Base-by-base conservation (phyloP, 2,888 invertebrate species). In the Cantharis rustica region DNA sequence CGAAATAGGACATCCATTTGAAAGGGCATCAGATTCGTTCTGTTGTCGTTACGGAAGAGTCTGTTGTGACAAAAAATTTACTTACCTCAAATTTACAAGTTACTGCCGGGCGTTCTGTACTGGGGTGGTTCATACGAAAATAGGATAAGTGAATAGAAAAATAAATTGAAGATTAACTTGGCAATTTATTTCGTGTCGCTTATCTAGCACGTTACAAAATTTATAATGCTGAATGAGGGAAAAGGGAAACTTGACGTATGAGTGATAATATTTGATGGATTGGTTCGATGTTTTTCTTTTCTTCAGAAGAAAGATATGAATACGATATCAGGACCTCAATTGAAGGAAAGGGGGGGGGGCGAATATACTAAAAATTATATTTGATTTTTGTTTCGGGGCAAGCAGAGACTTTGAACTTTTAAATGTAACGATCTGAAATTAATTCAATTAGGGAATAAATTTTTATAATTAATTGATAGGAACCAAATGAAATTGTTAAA, bases 1-100 rank as follows among this genome's bases (percentile, higher is more conserved):
- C 62, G 61, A 68, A 73, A 71, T 71, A 69, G 27, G 31, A 31
- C 27, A 69, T 17, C 69, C 15, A 31, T 31, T 27, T 47, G 69
- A 17, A 69, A 16, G 64, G 64, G 64, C 64, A 66, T 66, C 64
- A 66, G 64, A 66, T 66, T 20, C 20, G 20, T 66, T 66, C n/a
- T 20, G 64, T 66, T 66, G 64, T 66, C 64, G 64, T 66, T 66
- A 66, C 23, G 64, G 64, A 66, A 23, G 23, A 66, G 20, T 66
- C 23, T 66, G 64, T 66, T 66, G 64, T 66, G 64, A n/a, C 64
- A 20, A 66, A 66, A 66, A 66, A 20, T 47, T 47, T 47, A 47
- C n/a, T 47, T 47, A 47, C 47, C 47, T 47, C 47, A 47, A 47
- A 47, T 47, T 47, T 47, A n/a, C 47, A 47, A 47, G 47, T 47